Evolutionary conservation across 2,888 invertebrate genomes (phyloP), one percentile per base, ranked within the genome.

Genomic region (Leptopilina drosophilae): DNA sequence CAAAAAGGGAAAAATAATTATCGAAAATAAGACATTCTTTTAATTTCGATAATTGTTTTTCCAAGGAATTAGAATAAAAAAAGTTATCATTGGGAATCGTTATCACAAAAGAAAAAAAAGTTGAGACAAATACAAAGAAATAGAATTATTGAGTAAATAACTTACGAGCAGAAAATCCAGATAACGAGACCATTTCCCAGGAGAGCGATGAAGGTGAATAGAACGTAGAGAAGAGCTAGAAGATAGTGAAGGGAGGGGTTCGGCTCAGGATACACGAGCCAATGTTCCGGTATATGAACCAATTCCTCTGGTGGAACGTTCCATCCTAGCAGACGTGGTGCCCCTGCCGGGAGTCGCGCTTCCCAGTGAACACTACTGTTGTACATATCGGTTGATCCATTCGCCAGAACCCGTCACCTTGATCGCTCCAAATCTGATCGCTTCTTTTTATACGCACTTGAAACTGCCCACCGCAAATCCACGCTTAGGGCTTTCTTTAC

Each of bases 141-240:
- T 33, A 33, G 42, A 42, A 42, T 42, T 59, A 59, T n/a, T 7
- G 0, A 6, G 59, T 15, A 66, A 8, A 33, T 33, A 66, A 94
- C 95, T 94, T 92, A 96, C 96, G 95, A 93, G 84, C 94, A 94
- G 91, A 97, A 97, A 84, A 97, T 94, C 94, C 96, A 97, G 85
- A 97, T 95, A 83, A 97, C 97, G 76, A 97, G 93, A 82, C 97
- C 97, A 91, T 97, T 97, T 82, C 97, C 97, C 62, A 95, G 91
- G 9, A 96, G 92, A 5, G 97, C 94, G 77, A 96, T 93, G 65
- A 96, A 93, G 64, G 95, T 95, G 87, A 97, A 96, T 87, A 95
- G 95, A 77, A 94, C 93, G 89, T 97, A 97, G 42, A 97, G 92
- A 26, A 97, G 93, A 6, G 95, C 97, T 69, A 97, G 93, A 4